These are phyloP conservation scores for Parazoanthus darwini DNA, from an alignment of 92 coral and sea anemone genomes.

Conservation along the genomic window DNA sequence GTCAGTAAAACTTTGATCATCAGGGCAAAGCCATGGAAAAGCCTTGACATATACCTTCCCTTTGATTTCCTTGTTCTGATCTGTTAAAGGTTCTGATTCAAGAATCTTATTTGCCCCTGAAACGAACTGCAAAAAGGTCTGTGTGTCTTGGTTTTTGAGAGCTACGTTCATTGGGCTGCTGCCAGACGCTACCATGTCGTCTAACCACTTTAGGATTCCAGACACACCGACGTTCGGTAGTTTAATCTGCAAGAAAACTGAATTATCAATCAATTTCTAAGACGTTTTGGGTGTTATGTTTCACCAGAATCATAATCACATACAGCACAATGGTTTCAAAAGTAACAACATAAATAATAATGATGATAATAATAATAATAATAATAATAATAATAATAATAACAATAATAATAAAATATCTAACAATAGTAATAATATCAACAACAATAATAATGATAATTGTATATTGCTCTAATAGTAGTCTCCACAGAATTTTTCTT, in stretches of 20 bases:
- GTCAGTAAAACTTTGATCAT: background rate
- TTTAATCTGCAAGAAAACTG: background rate
- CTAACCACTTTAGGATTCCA: constrained; percentile 25
- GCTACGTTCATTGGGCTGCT: constrained; percentile 32
- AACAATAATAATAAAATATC: too few species aligned
- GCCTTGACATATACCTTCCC: background rate
- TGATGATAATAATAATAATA: too few species aligned
- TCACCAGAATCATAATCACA: background rate
- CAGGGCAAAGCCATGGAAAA: background rate
- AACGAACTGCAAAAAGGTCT: constrained; percentile 29
- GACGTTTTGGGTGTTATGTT: background rate
- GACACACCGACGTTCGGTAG: constrained; percentile 8
- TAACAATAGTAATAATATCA: too few species aligned
- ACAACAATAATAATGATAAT: too few species aligned
- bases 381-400: too few species aligned
- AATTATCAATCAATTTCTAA: background rate
- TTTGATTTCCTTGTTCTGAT: background rate
- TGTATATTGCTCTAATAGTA: too few species aligned
- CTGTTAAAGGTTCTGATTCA: constrained; percentile 15
- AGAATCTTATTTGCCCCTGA: constrained; percentile 16
- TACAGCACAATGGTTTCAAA: too few species aligned
- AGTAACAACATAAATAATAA: too few species aligned
- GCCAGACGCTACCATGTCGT: constrained; percentile 17
- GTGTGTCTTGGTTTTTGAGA: constrained; percentile 10
- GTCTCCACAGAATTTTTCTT: too few species aligned